A percentile compares a stretch with the other conserved stretches of the same genome.
phyloP scores from a whole-genome alignment of 2,888 invertebrate genomes.

The Tetropium fuscum region DNA sequence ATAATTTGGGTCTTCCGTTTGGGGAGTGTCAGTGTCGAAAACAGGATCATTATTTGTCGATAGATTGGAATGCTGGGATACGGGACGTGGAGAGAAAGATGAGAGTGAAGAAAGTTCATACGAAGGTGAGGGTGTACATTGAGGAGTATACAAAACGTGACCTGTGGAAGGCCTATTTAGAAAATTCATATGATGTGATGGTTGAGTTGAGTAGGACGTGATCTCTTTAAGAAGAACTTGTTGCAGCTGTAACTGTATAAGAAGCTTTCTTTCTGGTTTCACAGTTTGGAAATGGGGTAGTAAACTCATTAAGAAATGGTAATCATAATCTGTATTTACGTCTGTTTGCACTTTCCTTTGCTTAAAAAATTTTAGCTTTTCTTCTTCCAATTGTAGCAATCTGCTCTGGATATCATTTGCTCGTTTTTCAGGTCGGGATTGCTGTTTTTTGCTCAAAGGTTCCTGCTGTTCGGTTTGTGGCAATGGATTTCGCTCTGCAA shows the following conservation, averaged over 20 bases:
- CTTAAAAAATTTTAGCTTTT: constrained; percentile 26
- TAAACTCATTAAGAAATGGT: constrained; percentile 28
- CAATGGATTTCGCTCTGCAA: constrained; percentile 12
- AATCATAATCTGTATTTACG: constrained; percentile 24
- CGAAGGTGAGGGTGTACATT: constrained; percentile 20
- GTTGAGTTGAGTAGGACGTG: constrained; percentile 18
- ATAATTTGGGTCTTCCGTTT: constrained; percentile 1
- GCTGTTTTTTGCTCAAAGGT: constrained; percentile 5
- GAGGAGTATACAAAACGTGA: constrained; percentile 12
- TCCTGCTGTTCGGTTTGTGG: background rate
- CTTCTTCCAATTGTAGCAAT: constrained; percentile 14
- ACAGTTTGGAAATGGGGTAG: constrained; percentile 27
- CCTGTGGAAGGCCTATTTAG: constrained; percentile 9
- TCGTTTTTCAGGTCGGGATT: constrained; percentile 7
- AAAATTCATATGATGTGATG: constrained; percentile 15
- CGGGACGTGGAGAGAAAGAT: constrained; percentile 14
- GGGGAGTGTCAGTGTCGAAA: background rate
- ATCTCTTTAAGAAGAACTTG: constrained; percentile 20
- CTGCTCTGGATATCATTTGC: constrained; percentile 8
- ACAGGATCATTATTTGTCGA: constrained; percentile 7
- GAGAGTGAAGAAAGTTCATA: constrained; percentile 21
- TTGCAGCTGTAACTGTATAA: constrained; percentile 16
- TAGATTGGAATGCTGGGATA: constrained; percentile 15
- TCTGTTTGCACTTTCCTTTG: constrained; percentile 12
- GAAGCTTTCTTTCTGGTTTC: constrained; percentile 26